These are phyloP conservation scores for Zaprionus gabonicus DNA, from an alignment of 1,140 invertebrate species.

Conservation along the genomic window DNA sequence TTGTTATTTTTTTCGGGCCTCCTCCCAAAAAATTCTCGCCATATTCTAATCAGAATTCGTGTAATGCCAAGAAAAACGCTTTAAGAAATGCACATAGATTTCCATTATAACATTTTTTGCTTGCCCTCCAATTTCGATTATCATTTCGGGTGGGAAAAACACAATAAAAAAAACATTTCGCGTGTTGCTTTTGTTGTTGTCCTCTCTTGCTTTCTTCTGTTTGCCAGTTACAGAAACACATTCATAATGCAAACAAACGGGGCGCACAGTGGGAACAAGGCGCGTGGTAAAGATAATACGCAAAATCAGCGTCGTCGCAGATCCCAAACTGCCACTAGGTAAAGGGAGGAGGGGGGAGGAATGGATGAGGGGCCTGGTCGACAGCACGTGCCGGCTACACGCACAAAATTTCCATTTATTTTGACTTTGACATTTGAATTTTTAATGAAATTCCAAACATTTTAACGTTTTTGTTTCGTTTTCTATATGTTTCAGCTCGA, in stretches of 20 bases:
- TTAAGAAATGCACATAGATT: conserved; percentile 35
- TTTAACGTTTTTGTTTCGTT: conserved; percentile 64
- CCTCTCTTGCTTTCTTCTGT: neutral
- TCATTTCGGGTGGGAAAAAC: conserved; percentile 30
- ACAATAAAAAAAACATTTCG: conserved; percentile 24
- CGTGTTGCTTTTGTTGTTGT: neutral
- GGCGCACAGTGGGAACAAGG: conserved; percentile 39
- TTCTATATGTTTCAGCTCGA: conserved; percentile 43
- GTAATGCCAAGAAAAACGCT: conserved; percentile 11
- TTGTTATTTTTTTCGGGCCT: neutral
- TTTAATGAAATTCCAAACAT: conserved; percentile 83
- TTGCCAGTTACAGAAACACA: conserved; percentile 59
- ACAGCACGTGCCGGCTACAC: conserved; percentile 63
- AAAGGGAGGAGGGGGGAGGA: neutral
- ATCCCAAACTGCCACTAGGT: neutral
- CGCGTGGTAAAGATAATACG: conserved; percentile 49
- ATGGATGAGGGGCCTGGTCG: neutral
- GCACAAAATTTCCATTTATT: conserved; percentile 77
- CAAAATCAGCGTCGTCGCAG: conserved; percentile 20
- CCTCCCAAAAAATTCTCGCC: neutral
- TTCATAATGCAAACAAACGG: conserved; percentile 67
- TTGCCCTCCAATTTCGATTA: conserved; percentile 14
- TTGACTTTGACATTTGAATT: conserved; percentile 81
- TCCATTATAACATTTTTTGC: conserved; percentile 33
- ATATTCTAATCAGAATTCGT: conserved; percentile 21